Conservation (phyloP, 2,113 vertebrate genomes). For the Corynorhinus townsendii region DNA sequence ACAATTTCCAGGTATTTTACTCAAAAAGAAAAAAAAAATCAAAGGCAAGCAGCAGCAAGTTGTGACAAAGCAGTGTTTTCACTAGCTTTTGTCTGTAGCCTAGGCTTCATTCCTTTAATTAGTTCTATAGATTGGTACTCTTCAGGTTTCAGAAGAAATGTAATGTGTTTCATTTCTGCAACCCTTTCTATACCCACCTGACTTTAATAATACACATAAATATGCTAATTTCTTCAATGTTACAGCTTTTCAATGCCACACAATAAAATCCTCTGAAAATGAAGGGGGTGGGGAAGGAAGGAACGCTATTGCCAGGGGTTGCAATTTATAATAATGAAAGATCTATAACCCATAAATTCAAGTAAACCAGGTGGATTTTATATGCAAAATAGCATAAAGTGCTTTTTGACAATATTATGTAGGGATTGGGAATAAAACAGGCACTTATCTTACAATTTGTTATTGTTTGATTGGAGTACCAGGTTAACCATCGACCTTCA, state of each 20-base stretch:
- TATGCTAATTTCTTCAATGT: conserved; percentile 58
- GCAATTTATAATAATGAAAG: conserved; percentile 47
- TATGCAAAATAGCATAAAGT: conserved; percentile 41
- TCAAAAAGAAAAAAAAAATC: not conserved
- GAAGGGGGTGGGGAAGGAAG: conserved; percentile 5
- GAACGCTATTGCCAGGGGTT: not conserved
- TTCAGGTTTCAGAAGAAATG: conserved; percentile 43
- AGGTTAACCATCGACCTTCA: conserved; percentile 35
- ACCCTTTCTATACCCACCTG: conserved; percentile 54
- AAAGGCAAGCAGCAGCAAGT: conserved; percentile 47
- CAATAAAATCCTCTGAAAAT: conserved; percentile 51
- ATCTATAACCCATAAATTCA: conserved; percentile 21
- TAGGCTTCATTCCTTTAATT: conserved; percentile 46
- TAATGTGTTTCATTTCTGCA: conserved; percentile 60
- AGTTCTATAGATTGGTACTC: conserved; percentile 32
- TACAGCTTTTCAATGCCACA: conserved; percentile 38
- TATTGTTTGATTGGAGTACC: conserved; percentile 34
- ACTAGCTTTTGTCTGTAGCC: not conserved
- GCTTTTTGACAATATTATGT: conserved; percentile 29
- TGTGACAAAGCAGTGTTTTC: conserved; percentile 52
- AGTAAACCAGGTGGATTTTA: conserved; percentile 52
- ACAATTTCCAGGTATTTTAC: conserved; percentile 53
- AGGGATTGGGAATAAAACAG: not conserved
- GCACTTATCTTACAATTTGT: conserved; percentile 57
- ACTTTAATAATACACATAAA: conserved; percentile 53